These are phyloP conservation scores for Drosophila burlai DNA, from an alignment of 1,140 invertebrate species.

Conservation along the genomic window DNA sequence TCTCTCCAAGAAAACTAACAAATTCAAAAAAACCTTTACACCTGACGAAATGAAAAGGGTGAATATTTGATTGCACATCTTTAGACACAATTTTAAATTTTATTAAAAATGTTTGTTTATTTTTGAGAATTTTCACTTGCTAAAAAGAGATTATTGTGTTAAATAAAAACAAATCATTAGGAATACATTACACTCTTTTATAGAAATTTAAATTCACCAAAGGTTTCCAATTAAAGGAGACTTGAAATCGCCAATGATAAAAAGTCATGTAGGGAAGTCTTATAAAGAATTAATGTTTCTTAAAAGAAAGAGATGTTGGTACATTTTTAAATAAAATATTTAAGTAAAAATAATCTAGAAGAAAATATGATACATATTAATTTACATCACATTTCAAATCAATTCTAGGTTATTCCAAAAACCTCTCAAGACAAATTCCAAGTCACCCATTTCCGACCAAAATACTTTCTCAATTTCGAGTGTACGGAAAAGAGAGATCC, in stretches of 20 bases:
- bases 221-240: no score
- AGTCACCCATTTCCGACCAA: neutral
- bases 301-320: no score
- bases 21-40: slow-evolving; percentile 9
- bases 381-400: neutral
- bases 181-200: no score
- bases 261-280: no score
- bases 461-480: slow-evolving; percentile 13
- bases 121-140: no score
- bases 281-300: no score
- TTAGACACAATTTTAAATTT: neutral
- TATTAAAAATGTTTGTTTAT: no score
- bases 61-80: neutral
- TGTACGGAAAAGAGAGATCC: slow-evolving; percentile 11
- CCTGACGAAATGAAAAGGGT: neutral
- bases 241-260: no score
- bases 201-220: no score
- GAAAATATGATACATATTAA: neutral
- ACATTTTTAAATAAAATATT: neutral
- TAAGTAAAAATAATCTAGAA: neutral
- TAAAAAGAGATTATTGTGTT: no score
- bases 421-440: neutral
- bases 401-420: neutral
- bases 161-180: no score
- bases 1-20: slow-evolving; percentile 13